These are phyloP conservation scores for Trachelus tabidus DNA, from an alignment of 2,888 invertebrate species.

Conservation along the genomic window DNA sequence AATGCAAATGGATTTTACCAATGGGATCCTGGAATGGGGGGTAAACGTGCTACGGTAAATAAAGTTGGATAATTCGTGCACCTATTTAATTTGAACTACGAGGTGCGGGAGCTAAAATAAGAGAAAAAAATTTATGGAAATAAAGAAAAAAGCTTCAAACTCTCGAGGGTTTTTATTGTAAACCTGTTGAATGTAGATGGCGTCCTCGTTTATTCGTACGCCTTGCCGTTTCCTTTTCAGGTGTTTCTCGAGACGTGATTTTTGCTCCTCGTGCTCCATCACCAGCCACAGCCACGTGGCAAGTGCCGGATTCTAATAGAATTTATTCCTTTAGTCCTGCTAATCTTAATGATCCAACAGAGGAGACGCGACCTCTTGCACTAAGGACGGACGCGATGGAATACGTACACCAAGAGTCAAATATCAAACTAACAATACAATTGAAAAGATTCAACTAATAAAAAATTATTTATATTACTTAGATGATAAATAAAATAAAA, in stretches of 20 bases:
- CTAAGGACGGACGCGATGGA: neutral
- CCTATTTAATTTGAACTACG: neutral
- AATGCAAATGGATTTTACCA: neutral
- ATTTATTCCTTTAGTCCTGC: constrained; percentile 20
- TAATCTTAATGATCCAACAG: neutral
- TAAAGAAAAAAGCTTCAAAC: neutral
- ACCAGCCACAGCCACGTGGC: constrained; percentile 68
- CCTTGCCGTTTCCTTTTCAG: constrained; percentile 51
- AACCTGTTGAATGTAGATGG: constrained; percentile 58
- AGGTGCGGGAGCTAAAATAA: neutral
- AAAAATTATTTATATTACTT: neutral
- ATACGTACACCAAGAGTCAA: neutral
- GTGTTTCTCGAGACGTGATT: constrained; percentile 56
- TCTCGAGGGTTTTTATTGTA: constrained; percentile 19
- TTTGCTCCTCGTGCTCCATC: constrained; percentile 62
- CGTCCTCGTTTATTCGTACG: constrained; percentile 53
- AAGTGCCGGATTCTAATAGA: constrained; percentile 66
- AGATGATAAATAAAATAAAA: neutral
- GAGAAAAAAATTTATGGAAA: neutral
- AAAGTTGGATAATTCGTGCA: neutral
- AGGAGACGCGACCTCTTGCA: neutral
- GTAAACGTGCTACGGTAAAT: neutral
- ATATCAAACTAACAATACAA: neutral
- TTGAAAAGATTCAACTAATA: neutral
- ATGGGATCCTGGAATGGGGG: neutral